These are phyloP conservation scores for Glandiceps talaboti DNA, from an alignment of 53 echinoderm and acorn worm genomes.

Conservation along the genomic window DNA sequence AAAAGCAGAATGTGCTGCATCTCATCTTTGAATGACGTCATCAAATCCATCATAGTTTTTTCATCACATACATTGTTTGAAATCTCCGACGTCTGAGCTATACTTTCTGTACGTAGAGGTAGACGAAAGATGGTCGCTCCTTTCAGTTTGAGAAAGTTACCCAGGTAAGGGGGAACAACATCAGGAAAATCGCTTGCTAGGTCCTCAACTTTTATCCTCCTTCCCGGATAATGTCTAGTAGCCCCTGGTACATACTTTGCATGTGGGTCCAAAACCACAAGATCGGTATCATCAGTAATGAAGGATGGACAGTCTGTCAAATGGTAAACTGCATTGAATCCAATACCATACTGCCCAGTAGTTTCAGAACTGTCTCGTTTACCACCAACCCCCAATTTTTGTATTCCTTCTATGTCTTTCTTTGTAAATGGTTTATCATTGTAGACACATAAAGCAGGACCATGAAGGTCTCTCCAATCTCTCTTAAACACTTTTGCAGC, in stretches of 20 bases:
- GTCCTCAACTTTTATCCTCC: neutral
- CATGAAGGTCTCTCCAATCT: constrained; percentile 22
- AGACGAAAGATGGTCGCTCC: constrained; percentile 27
- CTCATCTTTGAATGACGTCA: constrained; percentile 22
- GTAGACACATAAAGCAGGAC: constrained; percentile 60
- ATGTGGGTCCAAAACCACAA: constrained; percentile 74
- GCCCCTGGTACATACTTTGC: constrained; percentile 34
- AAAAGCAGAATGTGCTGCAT: constrained; percentile 37
- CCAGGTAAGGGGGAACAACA: constrained; percentile 26
- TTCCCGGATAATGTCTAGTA: constrained; percentile 29
- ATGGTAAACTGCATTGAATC: constrained; percentile 85
- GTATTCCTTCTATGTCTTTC: constrained; percentile 71
- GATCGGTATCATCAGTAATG: constrained; percentile 36
- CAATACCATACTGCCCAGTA: constrained; percentile 46
- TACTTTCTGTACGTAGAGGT: constrained; percentile 24
- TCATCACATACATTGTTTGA: constrained; percentile 21
- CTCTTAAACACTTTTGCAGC: constrained; percentile 23
- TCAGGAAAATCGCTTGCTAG: constrained; percentile 9
- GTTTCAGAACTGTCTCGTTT: constrained; percentile 35
- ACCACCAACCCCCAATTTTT: constrained; percentile 68
- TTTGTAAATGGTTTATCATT: constrained; percentile 72
- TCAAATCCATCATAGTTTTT: constrained; percentile 23
- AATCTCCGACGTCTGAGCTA: constrained; percentile 23
- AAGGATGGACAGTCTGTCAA: constrained; percentile 86
- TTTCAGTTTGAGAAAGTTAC: constrained; percentile 2